Percentiles rank a stretch among this genome's conserved stretches.
Conservation (phyloP, 2,797 vertebrate species). For the Buphagus erythrorhynchus region DNA sequence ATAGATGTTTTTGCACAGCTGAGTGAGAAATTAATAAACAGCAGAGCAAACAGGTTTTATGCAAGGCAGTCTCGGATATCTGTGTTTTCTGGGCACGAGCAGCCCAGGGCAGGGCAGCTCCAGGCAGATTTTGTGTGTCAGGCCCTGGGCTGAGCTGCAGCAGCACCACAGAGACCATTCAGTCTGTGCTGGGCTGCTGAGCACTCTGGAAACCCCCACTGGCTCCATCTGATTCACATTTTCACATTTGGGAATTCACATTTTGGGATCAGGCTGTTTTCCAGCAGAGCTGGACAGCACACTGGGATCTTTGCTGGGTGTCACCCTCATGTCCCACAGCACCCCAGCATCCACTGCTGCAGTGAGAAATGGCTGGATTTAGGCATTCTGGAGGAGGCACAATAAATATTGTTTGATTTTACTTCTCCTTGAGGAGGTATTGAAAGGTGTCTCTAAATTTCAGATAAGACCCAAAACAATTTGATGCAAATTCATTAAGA, state of each 20-base stretch:
- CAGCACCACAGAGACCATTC: neutral
- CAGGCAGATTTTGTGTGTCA: neutral
- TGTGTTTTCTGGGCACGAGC: neutral
- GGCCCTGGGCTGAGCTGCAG: neutral
- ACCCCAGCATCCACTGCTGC: neutral
- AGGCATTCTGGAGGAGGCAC: neutral
- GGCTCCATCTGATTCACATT: too few species aligned
- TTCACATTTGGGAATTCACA: neutral
- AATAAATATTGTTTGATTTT: neutral
- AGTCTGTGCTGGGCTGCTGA: neutral
- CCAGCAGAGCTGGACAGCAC: fast-evolving
- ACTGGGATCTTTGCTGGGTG: fast-evolving
- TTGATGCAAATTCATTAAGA: neutral
- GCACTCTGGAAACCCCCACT: neutral
- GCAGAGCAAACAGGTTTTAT: neutral
- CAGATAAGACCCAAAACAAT: neutral
- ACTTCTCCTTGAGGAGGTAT: neutral
- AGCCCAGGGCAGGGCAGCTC: neutral
- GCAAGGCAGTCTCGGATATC: neutral
- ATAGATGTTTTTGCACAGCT: neutral
- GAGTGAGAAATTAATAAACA: neutral
- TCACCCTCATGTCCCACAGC: neutral
- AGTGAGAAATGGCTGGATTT: neutral
- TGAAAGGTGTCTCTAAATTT: neutral
- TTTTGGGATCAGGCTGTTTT: neutral